Conservation (phyloP, 1,140 invertebrate genomes). For the Ceratina calcarata region DNA sequence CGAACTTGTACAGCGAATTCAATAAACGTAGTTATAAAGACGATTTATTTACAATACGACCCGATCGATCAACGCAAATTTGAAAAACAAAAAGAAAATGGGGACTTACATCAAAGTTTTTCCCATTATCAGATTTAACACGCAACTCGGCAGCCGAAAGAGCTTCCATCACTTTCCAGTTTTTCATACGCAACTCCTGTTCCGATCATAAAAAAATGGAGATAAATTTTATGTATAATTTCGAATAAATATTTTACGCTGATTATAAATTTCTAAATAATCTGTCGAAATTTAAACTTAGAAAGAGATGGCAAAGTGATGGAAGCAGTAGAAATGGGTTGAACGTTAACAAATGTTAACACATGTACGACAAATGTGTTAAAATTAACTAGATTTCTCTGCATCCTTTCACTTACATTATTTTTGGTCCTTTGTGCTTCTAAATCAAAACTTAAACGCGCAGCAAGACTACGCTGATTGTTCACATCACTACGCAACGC, state of each 20-base stretch:
- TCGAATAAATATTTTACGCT: background rate
- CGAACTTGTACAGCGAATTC: no score
- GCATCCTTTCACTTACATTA: conserved; percentile 83
- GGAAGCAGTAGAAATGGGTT: conserved; percentile 55
- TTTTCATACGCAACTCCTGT: conserved; percentile 90
- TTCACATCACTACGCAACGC: conserved; percentile 70
- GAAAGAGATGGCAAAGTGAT: conserved; percentile 69
- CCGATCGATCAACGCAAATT: background rate
- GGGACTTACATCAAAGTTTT: conserved; percentile 81
- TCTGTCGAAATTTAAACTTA: conserved; percentile 18
- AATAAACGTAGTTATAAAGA: no score
- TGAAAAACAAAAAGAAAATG: conserved; percentile 32
- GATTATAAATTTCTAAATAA: no score
- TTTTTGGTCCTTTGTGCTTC: conserved; percentile 87
- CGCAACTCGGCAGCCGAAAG: conserved; percentile 86
- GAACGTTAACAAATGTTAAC: conserved; percentile 7
- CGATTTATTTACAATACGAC: background rate
- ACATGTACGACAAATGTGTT: no score
- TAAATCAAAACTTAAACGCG: conserved; percentile 82
- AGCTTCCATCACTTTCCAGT: conserved; percentile 94
- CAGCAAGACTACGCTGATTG: conserved; percentile 62
- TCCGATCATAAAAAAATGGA: conserved; percentile 30
- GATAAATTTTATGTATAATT: background rate
- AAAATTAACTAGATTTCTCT: no score
- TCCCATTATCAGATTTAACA: conserved; percentile 71